Conservation (phyloP, 64 coral and sea anemone species). For the Acropora yongei region DNA sequence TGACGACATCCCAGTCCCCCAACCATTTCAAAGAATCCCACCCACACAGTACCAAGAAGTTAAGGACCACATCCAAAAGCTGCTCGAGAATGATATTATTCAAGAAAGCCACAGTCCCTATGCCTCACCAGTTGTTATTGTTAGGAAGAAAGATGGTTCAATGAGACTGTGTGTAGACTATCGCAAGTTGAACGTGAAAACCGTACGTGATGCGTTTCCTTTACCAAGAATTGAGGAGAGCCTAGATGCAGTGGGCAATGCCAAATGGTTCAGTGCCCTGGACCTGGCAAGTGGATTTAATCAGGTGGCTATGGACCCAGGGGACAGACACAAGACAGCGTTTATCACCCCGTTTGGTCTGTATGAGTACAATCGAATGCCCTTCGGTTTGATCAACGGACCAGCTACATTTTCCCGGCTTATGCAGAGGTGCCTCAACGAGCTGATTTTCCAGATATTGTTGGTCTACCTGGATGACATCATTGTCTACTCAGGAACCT, state of each 20-base stretch:
- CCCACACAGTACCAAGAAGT: too few species aligned
- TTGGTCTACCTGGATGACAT: background rate
- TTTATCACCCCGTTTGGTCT: background rate
- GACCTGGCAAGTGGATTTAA: background rate
- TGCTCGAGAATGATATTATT: background rate
- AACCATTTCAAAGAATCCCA: too few species aligned
- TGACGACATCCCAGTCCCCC: too few species aligned
- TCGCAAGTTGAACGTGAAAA: background rate
- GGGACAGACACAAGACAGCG: background rate
- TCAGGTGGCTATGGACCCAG: background rate
- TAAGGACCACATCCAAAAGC: slow-evolving; percentile 46
- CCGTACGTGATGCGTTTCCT: background rate
- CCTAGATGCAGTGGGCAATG: background rate
- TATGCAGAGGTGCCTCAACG: background rate
- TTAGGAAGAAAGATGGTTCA: background rate
- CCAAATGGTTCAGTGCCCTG: background rate
- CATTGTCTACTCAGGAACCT: background rate
- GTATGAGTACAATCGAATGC: background rate
- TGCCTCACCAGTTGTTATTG: background rate
- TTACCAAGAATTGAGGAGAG: background rate
- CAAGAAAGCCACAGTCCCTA: too few species aligned
- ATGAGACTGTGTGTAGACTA: background rate
- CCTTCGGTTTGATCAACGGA: background rate
- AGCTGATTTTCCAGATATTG: background rate
- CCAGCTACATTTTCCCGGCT: background rate